These are phyloP conservation scores for Chouioia cunea DNA, from an alignment of 2,888 invertebrate genomes.

Conservation along the genomic window DNA sequence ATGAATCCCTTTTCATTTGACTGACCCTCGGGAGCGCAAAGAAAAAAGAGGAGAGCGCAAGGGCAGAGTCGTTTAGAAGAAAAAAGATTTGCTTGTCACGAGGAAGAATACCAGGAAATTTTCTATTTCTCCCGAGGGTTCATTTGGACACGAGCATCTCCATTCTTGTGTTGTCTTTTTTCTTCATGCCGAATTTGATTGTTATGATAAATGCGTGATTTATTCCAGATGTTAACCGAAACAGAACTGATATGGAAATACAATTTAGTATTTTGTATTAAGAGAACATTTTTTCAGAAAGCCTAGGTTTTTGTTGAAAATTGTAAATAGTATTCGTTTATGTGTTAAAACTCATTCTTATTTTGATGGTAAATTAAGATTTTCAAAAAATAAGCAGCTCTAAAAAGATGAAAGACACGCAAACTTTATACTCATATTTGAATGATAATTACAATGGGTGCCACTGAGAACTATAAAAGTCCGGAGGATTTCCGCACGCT, in stretches of 20 bases:
- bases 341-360: no score
- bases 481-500: no score
- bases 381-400: no score
- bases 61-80: constrained; percentile 11
- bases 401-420: no score
- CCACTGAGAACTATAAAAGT: no score
- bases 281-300: no score
- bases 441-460: no score
- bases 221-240: constrained; percentile 15
- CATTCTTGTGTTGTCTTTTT: neutral
- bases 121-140: constrained; percentile 42
- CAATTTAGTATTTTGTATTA: constrained; percentile 15
- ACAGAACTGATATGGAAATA: neutral
- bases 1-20: neutral
- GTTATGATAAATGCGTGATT: constrained; percentile 30
- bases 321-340: no score
- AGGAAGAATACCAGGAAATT: constrained; percentile 17
- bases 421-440: no score
- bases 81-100: constrained; percentile 31
- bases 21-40: neutral
- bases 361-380: no score
- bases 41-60: constrained; percentile 23
- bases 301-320: no score
- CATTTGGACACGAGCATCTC: constrained; percentile 39
- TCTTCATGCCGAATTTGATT: constrained; percentile 24